A percentile compares a stretch with the other conserved stretches of the same genome.
Conservation (phyloP, 2,888 invertebrate genomes). For the Suillia variegata region DNA sequence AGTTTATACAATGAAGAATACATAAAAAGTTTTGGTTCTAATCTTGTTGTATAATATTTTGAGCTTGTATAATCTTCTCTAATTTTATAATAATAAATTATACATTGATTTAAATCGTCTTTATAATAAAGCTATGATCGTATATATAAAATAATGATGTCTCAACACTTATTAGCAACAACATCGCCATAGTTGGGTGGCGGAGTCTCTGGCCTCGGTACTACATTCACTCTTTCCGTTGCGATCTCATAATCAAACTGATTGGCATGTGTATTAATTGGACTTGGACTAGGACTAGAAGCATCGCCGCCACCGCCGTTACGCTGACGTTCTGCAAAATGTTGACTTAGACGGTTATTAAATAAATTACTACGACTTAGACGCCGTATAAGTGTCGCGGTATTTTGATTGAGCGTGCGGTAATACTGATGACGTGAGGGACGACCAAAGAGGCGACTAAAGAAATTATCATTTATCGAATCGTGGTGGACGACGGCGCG, state of each 20-base stretch:
- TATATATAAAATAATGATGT: too few species aligned
- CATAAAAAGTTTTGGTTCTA: too few species aligned
- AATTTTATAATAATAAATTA: too few species aligned
- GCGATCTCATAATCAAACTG: neutral
- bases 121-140: too few species aligned
- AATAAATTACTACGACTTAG: constrained; percentile 58
- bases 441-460: constrained; percentile 55
- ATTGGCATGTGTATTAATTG: neutral
- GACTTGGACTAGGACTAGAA: constrained; percentile 24
- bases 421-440: constrained; percentile 57
- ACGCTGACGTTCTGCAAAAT: constrained; percentile 41
- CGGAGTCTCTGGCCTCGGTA: constrained; percentile 52
- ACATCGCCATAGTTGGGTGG: constrained; percentile 56
- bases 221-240: neutral
- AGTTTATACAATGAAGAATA: too few species aligned
- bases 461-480: constrained; percentile 49
- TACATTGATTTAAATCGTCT: too few species aligned
- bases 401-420: constrained; percentile 55
- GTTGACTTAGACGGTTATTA: constrained; percentile 46
- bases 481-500: constrained; percentile 41
- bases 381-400: constrained; percentile 57
- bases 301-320: constrained; percentile 22
- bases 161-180: too few species aligned
- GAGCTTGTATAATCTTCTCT: too few species aligned
- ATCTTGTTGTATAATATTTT: too few species aligned